Percentiles rank a stretch among this genome's conserved stretches.
phyloP scores from a whole-genome alignment of 1,140 invertebrate genomes.

The Tenebrio molitor region DNA sequence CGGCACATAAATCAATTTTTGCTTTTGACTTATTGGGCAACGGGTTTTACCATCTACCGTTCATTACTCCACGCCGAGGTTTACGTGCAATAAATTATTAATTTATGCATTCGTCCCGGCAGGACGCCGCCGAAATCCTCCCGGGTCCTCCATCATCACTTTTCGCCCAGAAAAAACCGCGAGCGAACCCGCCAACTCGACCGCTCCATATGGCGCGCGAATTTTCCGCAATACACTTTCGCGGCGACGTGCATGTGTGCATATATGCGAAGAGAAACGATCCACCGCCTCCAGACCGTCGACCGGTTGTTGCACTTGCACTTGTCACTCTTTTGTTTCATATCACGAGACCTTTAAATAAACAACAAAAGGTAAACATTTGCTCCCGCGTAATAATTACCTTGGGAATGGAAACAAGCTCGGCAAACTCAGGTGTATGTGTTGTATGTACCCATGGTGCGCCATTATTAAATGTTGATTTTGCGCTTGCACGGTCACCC shows the following conservation, averaged over 20 bases:
- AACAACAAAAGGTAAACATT: slow-evolving; percentile 62
- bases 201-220: slow-evolving; percentile 39
- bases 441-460: slow-evolving; percentile 5
- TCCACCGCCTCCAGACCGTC: slow-evolving; percentile 52
- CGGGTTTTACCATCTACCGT: neutral
- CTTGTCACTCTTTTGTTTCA: slow-evolving; percentile 64
- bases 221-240: slow-evolving; percentile 41
- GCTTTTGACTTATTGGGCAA: neutral
- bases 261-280: slow-evolving; percentile 41
- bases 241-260: slow-evolving; percentile 6
- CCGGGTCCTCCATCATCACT: neutral
- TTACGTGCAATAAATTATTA: neutral
- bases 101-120: neutral
- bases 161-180: neutral
- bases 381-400: slow-evolving; percentile 64
- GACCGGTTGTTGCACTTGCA: slow-evolving; percentile 65
- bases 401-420: slow-evolving; percentile 61
- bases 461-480: slow-evolving; percentile 42
- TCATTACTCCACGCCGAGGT: neutral
- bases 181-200: neutral
- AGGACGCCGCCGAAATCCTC: neutral
- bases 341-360: slow-evolving; percentile 61
- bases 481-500: slow-evolving; percentile 24
- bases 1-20: slow-evolving; percentile 2
- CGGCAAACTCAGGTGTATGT: slow-evolving; percentile 52